Percentiles rank a stretch among this genome's conserved stretches.
phyloP scores from a whole-genome alignment of 1,140 invertebrate genomes.

The Diachasma alloeum region DNA sequence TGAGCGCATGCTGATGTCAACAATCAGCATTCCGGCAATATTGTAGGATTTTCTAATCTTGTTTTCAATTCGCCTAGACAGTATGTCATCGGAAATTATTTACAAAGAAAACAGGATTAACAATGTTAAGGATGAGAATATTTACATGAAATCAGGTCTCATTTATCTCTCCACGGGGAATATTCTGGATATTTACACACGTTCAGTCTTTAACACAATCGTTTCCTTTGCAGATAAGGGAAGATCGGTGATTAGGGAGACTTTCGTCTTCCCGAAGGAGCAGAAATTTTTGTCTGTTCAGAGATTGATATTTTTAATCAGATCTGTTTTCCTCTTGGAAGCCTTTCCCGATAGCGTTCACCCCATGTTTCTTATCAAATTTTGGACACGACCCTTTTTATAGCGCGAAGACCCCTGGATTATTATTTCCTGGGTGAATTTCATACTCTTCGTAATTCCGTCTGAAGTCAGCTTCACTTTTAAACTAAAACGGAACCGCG shows the following conservation, averaged over 20 bases:
- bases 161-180: background rate
- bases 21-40: background rate
- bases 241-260: background rate
- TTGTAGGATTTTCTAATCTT: background rate
- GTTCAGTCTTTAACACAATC: background rate
- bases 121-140: background rate
- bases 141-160: background rate
- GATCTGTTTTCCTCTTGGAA: constrained; percentile 82
- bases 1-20: background rate
- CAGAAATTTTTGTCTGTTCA: background rate
- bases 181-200: background rate
- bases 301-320: constrained; percentile 47
- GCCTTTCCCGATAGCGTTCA: constrained; percentile 93
- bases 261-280: background rate
- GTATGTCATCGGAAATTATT: background rate
- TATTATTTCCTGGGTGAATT: too few relatives aligned
- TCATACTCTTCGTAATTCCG: background rate
- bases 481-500: background rate
- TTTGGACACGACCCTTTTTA: constrained; percentile 76
- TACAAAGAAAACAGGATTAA: background rate
- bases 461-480: background rate
- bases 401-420: too few relatives aligned
- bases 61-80: background rate
- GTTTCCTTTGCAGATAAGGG: background rate
- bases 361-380: constrained; percentile 85